Conservation (phyloP, 2,797 vertebrate genomes). For the Gymnocypris eckloni region DNA sequence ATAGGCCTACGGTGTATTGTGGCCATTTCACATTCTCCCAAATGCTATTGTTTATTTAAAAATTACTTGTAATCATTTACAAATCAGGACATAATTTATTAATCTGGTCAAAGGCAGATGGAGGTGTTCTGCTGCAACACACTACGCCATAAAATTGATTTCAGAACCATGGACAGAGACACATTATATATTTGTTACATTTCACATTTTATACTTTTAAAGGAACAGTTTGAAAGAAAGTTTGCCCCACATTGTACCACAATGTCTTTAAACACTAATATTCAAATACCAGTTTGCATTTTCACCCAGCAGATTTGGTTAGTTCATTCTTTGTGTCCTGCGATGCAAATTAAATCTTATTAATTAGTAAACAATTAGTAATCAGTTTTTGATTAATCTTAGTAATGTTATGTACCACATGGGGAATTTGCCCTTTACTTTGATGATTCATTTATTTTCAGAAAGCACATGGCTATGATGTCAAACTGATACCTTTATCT, state of each 20-base stretch:
- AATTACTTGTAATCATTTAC: not conserved
- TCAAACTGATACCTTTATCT: constrained; percentile 1
- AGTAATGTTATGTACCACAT: not conserved
- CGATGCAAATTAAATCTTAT: no score
- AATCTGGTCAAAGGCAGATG: not conserved
- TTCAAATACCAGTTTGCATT: not conserved
- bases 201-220: not conserved
- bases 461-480: not conserved
- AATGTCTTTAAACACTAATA: not conserved
- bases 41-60: not conserved
- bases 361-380: not conserved
- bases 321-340: not conserved
- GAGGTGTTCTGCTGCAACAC: not conserved
- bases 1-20: not conserved
- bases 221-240: not conserved
- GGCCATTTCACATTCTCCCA: not conserved
- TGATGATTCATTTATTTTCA: not conserved
- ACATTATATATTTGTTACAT: not conserved
- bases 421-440: not conserved
- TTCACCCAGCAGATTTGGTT: not conserved
- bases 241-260: not conserved
- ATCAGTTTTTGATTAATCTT: not conserved
- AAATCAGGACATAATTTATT: not conserved
- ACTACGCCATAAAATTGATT: not conserved
- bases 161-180: constrained; percentile 28